Conservation (phyloP, 2,797 vertebrate species). For the Florisuga fusca region DNA sequence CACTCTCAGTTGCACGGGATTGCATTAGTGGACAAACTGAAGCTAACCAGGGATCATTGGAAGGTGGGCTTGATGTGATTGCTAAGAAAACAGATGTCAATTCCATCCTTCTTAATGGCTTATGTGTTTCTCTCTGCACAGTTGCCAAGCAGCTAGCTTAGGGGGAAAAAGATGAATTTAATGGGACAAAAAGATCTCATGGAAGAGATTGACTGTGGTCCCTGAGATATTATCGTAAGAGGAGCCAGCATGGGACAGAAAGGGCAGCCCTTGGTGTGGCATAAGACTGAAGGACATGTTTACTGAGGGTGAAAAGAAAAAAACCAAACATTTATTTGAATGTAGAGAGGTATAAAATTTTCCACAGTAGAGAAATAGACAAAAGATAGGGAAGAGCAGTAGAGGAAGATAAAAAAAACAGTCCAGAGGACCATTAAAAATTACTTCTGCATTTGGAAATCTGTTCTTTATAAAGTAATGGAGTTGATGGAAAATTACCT, state of each 20-base stretch:
- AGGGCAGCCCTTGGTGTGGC: not conserved
- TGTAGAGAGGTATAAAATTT: not conserved
- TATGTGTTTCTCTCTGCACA: not conserved
- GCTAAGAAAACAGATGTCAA: conserved; percentile 33
- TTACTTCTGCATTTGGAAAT: not conserved
- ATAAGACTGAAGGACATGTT: not conserved
- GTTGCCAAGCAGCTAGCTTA: not conserved
- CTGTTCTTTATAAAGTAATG: not conserved
- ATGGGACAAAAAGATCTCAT: not conserved
- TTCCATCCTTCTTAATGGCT: conserved; percentile 27
- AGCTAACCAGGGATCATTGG: not conserved
- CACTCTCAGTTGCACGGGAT: not conserved
- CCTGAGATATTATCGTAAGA: not conserved
- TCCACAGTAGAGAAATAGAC: not conserved
- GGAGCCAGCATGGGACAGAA: not conserved
- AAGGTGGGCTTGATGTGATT: not conserved
- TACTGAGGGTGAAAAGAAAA: not conserved
- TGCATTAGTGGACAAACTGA: not conserved
- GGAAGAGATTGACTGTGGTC: not conserved
- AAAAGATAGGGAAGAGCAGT: not conserved
- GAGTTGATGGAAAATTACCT: not conserved
- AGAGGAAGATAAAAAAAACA: not conserved
- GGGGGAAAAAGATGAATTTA: conserved; percentile 10
- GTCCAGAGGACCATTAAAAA: not conserved
- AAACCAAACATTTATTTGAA: not conserved